Base-by-base conservation (phyloP, 2,888 invertebrate species). In the Eristalinus sepulchralis region DNA sequence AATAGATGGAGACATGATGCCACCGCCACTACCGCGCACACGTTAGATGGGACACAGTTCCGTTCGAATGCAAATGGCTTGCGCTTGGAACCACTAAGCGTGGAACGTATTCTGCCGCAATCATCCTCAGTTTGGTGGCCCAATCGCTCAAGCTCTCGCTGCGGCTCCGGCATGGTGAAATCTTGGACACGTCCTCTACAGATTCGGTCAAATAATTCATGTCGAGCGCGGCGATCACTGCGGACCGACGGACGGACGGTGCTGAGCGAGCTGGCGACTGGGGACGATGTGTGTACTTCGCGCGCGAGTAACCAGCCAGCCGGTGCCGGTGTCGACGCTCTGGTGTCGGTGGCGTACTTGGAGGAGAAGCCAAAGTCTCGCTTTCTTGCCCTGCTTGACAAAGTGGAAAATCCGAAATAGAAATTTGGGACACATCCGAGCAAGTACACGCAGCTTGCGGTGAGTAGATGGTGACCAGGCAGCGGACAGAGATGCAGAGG, bases 331-430 rank as follows among this genome's bases (percentile, higher is more conserved):
- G 27, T 27, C 27, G 27, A 27, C 27, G 27, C 27, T 27, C n/a
- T 55, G 64, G 17, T 39, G 57, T 31, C 24, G 75, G n/a, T 57
- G 20, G 59, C 39, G n/a, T 22, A 55, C 63, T 27, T 27, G 53
- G 57, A 79, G 31, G 72, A 72, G 77, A 80, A 70, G 68, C 57
- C 36, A n/a, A 59, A 86, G 90, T 90, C 89, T 90, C 90, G 90
- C 90, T 90, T 90, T 90, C 90, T 90, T 90, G 89, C 11, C 86
- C 88, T 90, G 89, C 89, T 90, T 90, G 90, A 90, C 90, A 90
- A 90, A 89, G 90, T 90, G 90, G 90, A 90, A 90, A 90, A 90
- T 86, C 89, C 90, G 89, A 90, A 90, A 89, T 89, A 89, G 89
- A 83, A 89, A 90, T 90, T 90, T 89, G 90, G 90, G 90, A 90